phyloP scores from a whole-genome alignment of 2,888 invertebrate genomes.

The Pachydiplax longipennis region DNA sequence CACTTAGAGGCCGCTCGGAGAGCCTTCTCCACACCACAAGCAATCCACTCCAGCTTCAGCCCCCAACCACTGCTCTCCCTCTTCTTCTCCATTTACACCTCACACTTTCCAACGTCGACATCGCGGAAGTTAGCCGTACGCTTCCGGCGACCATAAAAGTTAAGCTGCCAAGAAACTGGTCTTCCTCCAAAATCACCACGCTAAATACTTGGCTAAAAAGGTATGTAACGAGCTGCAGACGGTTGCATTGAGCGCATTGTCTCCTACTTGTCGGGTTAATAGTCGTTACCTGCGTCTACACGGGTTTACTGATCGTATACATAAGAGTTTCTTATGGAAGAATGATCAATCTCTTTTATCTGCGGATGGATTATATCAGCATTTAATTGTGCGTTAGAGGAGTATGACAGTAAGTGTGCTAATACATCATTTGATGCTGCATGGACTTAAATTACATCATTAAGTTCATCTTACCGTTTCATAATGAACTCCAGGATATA shows the following conservation, averaged over 20 bases:
- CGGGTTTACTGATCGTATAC: no score
- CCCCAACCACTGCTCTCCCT: background rate
- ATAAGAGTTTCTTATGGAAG: no score
- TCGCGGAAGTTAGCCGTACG: background rate
- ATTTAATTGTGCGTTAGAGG: no score
- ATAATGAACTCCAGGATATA: no score
- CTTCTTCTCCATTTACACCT: background rate
- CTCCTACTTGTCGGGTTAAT: background rate
- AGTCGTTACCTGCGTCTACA: no score
- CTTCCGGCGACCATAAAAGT: background rate
- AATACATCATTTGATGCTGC: no score
- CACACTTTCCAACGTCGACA: background rate
- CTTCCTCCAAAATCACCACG: background rate
- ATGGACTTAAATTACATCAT: no score
- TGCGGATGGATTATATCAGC: no score
- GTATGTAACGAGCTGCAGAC: background rate
- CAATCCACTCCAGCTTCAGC: background rate
- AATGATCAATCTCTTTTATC: no score
- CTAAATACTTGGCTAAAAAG: background rate
- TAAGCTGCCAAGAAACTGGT: background rate
- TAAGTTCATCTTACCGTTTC: no score
- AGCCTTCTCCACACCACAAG: no score
- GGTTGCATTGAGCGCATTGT: background rate
- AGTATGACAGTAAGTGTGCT: no score
- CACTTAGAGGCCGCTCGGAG: background rate